Conservation (phyloP, 1,140 invertebrate species). For the Chlorops oryzae region DNA sequence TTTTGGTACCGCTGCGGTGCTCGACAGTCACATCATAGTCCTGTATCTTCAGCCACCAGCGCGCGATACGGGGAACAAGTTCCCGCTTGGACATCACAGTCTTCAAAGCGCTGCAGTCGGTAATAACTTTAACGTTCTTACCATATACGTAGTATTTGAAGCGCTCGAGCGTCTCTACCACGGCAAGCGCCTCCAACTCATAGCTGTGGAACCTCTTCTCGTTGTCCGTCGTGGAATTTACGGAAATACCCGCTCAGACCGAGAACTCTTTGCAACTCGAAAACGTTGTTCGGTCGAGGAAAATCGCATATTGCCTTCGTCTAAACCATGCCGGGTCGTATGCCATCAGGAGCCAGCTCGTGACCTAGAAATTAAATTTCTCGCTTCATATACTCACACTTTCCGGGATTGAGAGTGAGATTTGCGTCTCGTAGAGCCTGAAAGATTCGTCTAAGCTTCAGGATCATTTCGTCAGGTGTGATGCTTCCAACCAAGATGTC, state of each 20-base stretch:
- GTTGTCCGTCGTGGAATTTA: constrained; percentile 26
- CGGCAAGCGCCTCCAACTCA: constrained; percentile 48
- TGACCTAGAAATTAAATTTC: too few relatives aligned
- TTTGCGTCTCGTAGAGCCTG: too few relatives aligned
- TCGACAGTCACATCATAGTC: constrained; percentile 12
- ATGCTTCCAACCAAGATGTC: too few relatives aligned
- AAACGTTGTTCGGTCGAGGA: constrained; percentile 26
- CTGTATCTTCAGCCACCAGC: constrained; percentile 30
- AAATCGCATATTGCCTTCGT: constrained; percentile 25
- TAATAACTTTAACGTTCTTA: constrained; percentile 43
- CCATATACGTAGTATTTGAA: too few relatives aligned
- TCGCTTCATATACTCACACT: too few relatives aligned
- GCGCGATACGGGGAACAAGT: constrained; percentile 28
- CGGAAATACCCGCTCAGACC: constrained; percentile 22
- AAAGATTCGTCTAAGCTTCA: too few relatives aligned
- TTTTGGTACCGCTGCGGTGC: not conserved
- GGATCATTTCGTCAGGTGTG: too few relatives aligned
- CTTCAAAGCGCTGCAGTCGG: constrained; percentile 35
- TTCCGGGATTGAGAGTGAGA: too few relatives aligned
- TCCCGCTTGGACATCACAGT: constrained; percentile 33
- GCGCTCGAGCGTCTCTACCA: too few relatives aligned
- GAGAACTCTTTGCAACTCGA: constrained; percentile 31
- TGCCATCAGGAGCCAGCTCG: too few relatives aligned
- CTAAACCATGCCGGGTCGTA: too few relatives aligned
- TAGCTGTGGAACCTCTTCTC: constrained; percentile 47